phyloP scores from a whole-genome alignment of 2,888 invertebrate genomes.

The Oscheius sp. region DNA sequence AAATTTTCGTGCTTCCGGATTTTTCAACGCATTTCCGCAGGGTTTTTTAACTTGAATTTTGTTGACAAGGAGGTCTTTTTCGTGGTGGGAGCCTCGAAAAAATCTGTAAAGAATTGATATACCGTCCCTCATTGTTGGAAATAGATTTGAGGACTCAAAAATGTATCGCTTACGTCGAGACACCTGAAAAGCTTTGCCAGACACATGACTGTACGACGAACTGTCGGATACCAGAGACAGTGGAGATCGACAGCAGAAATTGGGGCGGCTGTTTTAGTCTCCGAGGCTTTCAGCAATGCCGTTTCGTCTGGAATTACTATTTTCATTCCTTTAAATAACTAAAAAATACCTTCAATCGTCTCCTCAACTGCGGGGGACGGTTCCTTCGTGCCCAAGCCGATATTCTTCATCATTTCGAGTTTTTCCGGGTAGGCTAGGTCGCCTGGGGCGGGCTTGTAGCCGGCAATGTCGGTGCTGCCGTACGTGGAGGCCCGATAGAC shows the following conservation, averaged over 20 bases:
- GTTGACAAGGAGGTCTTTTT: no score
- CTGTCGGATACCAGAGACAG: conserved; percentile 99
- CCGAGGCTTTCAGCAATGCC: background rate
- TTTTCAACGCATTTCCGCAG: no score
- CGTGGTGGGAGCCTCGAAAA: no score
- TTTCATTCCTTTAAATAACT: background rate
- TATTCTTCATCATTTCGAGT: conserved; percentile 91
- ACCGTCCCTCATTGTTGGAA: no score
- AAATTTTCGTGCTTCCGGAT: no score
- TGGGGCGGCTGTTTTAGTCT: conserved; percentile 12
- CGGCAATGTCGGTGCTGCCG: conserved; percentile 88
- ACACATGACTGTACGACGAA: conserved; percentile 91
- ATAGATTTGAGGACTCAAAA: no score
- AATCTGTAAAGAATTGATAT: no score
- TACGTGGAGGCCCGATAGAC: conserved; percentile 87
- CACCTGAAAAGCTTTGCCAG: conserved; percentile 91
- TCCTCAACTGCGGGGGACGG: conserved; percentile 11
- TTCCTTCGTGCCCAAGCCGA: conserved; percentile 53
- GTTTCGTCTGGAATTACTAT: background rate
- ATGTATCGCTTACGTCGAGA: conserved; percentile 78
- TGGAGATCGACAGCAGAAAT: conserved; percentile 90
- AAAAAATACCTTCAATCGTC: conserved; percentile 17
- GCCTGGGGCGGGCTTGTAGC: conserved; percentile 86
- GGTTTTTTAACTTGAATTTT: no score
- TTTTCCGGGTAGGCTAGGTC: conserved; percentile 98